These are phyloP conservation scores for Epinotia nisella DNA, from an alignment of 2,888 invertebrate species.

Conservation along the genomic window DNA sequence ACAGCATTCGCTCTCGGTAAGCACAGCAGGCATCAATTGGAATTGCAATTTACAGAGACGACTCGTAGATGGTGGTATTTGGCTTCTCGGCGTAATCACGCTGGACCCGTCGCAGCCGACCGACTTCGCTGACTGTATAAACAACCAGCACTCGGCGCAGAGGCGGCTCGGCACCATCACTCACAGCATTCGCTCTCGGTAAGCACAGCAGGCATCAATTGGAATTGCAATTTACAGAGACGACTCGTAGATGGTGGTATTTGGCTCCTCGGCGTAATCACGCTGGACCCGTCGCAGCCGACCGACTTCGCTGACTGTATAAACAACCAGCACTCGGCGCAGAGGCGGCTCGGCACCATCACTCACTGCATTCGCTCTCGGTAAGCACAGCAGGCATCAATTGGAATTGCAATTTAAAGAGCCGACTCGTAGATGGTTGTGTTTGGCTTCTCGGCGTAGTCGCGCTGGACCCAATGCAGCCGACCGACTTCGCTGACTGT, in stretches of 20 bases:
- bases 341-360: slow-evolving; percentile 62
- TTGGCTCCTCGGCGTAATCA: slow-evolving; percentile 59
- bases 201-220: slow-evolving; percentile 45
- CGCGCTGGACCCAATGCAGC: slow-evolving; percentile 65
- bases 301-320: slow-evolving; percentile 86
- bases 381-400: slow-evolving; percentile 45
- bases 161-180: slow-evolving; percentile 59
- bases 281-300: slow-evolving; percentile 64
- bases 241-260: no score
- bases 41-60: no score
- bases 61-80: no score
- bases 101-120: slow-evolving; percentile 72
- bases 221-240: no score
- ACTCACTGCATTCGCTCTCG: no score
- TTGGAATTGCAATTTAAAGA: no score
- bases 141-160: slow-evolving; percentile 84
- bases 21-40: slow-evolving; percentile 31
- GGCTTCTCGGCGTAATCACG: slow-evolving; percentile 62
- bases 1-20: slow-evolving; percentile 68
- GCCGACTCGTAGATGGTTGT: no score
- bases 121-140: slow-evolving; percentile 86
- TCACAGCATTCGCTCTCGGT: no score
- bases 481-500: slow-evolving; percentile 85
- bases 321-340: slow-evolving; percentile 84
- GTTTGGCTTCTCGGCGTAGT: slow-evolving; percentile 56